Conservation (phyloP, 1,140 invertebrate genomes). For the Sarcophaga peregrina region DNA sequence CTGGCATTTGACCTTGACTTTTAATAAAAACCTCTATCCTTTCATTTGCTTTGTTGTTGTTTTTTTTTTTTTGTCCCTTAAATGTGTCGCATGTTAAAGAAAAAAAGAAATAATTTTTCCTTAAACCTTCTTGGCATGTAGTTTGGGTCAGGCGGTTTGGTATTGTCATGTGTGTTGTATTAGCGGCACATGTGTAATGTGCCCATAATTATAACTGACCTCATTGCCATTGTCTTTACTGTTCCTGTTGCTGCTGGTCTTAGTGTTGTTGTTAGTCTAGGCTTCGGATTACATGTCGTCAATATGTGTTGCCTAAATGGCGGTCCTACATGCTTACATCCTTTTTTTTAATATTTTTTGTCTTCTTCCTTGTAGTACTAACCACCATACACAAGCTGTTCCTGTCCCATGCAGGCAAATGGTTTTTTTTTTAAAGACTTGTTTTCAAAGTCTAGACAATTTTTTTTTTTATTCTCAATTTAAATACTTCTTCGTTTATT, state of each 20-base stretch:
- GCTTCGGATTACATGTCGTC: slow-evolving; percentile 23
- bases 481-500: no score
- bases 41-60: not conserved
- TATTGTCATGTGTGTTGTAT: slow-evolving; percentile 29
- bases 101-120: no score
- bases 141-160: no score
- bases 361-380: not conserved
- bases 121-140: no score
- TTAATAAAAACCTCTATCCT: not conserved
- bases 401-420: not conserved
- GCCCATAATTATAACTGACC: not conserved
- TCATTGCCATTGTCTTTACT: not conserved
- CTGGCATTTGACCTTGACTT: not conserved
- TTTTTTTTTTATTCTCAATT: no score
- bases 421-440: not conserved
- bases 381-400: slow-evolving; percentile 2
- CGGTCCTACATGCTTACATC: not conserved
- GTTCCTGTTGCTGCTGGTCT: not conserved
- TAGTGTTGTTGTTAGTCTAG: not conserved
- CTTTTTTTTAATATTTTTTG: not conserved
- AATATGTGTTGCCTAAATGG: slow-evolving; percentile 3
- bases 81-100: no score
- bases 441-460: no score
- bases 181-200: slow-evolving; percentile 30
- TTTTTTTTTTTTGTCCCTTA: no score